Conservation (phyloP, 2,113 vertebrate species). For the Mus spicilegus region DNA sequence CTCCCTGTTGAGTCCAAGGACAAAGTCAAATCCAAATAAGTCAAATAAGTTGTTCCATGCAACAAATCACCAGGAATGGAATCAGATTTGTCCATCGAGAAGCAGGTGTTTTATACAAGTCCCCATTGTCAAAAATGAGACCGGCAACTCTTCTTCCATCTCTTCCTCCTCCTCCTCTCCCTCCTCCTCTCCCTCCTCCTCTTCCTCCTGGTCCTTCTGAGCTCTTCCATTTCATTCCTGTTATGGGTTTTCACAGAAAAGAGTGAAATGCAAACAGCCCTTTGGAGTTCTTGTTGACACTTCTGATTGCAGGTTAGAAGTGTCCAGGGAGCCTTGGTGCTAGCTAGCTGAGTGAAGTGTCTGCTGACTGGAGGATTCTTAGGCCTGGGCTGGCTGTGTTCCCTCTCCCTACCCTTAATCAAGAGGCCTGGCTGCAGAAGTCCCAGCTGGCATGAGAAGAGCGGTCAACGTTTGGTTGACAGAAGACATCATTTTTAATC, state of each 20-base stretch:
- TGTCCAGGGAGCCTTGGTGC: neutral
- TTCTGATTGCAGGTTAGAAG: slow-evolving; percentile 16
- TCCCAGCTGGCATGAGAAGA: slow-evolving; percentile 29
- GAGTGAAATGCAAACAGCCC: neutral
- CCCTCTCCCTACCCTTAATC: neutral
- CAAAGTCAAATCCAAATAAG: neutral
- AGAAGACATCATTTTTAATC: slow-evolving; percentile 56
- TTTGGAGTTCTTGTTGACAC: slow-evolving; percentile 47
- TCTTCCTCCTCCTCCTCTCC: neutral
- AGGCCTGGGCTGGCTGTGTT: neutral
- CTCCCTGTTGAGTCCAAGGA: neutral
- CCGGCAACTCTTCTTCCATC: neutral
- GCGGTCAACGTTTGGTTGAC: slow-evolving; percentile 54
- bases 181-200: neutral
- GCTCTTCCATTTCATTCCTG: neutral
- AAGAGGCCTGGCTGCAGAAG: slow-evolving; percentile 27
- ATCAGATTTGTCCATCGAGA: neutral
- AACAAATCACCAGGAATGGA: neutral
- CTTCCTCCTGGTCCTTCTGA: neutral
- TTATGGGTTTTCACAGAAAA: neutral
- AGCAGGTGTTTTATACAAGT: neutral
- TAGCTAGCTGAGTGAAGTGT: neutral
- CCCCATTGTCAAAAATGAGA: neutral
- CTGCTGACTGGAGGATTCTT: neutral
- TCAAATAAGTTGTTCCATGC: neutral